Evolutionary conservation across 1,140 invertebrate species (phyloP), one percentile per base, ranked within the genome.

Genomic region (Drosophila teissieri): DNA sequence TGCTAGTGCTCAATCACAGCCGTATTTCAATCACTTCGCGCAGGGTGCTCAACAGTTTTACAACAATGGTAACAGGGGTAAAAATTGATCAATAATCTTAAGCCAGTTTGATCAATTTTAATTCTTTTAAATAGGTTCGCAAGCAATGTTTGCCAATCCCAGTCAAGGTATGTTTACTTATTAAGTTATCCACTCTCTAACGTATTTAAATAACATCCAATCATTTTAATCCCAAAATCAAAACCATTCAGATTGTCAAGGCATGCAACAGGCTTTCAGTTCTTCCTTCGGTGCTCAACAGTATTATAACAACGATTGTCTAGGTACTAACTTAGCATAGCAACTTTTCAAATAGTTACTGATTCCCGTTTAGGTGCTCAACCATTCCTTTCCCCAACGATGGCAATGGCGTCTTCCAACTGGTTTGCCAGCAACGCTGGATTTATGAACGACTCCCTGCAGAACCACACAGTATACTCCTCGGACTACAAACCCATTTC

Each of bases 381-480:
- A 27, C 40, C 19, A 17, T 67, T 6, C 31, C 48, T 57, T 5
- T 40, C 52, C 11, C 19, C 40, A 10, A 7, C 58, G 7, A 55
- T 74, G 57, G 5, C 34, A 0, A 56, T 69, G 19, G 51, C 37
- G 10, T 7, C 36, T 19, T 0, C 31, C 5, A 51, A 44, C 22
- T 22, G 37, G 3, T 75, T 58, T 53, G 46, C 46, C 4, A 40
- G 44, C 10, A 57, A 65, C 39, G 22, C 24, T 19, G 40, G 53
- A 40, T 53, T 22, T n/a, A 34, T 31, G 14, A 58, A 27, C n/a
- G 72, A 75, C 37, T 58, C 24, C 37, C 17, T 75, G 10, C 73
- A 75, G 48, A 48, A 37, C 3, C 72, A 75, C 36, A 75, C 73
- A 19, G 73, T 75, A 0, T 75, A 75, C 37, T 67, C 73, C 0